Base-by-base conservation (phyloP, 2,113 vertebrate genomes). In the Oenanthe melanoleuca region DNA sequence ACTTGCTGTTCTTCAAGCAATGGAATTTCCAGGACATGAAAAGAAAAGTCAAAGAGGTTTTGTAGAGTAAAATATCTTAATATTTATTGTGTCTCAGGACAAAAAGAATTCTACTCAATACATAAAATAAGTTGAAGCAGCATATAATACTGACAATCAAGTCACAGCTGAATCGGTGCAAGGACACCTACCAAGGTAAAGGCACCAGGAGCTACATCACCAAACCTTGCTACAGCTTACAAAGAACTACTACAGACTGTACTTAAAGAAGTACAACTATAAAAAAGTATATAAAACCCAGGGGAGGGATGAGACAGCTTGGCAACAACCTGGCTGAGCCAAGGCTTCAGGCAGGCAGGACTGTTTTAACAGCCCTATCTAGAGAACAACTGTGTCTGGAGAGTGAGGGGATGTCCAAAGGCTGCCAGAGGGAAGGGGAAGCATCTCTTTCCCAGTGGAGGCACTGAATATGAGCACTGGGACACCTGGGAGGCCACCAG, bases 71-170 rank as follows among this genome's bases (percentile, higher is more conserved):
- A 97, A 96, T 94, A 96, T 81, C 73, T 94, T 92, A 88, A 81
- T 93, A 96, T 97, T 97, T 97, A 97, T 96, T 97, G 83, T 95
- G 55, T 84, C n/a, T 95, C 16, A 33, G 78, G 81, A 97, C 90
- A 93, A 95, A 95, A 64, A 96, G 90, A 82, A 50, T 95, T 91
- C 94, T 96, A 96, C 55, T 89, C 77, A 29, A 96, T 93, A 97
- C 83, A 96, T 66, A 94, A 93, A 90, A 95, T 3, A 21, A 95
- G 80, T 93, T 79, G 81, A 96, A 95, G 94, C 95, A 95, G 96
- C 92, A 93, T 60, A 56, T 97, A 97, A 97, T 97, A 97, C 96
- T 97, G 95, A 96, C 82, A 79, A 87, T 95, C 42, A 93, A 91
- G 95, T 96, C 95, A 92, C 88, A 89, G 83, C 89, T 80, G 91